A percentile compares a stretch with the other conserved stretches of the same genome.
Evolutionary conservation across 2,888 invertebrate genomes (phyloP).

Genomic region (Pemphredon lugubris): DNA sequence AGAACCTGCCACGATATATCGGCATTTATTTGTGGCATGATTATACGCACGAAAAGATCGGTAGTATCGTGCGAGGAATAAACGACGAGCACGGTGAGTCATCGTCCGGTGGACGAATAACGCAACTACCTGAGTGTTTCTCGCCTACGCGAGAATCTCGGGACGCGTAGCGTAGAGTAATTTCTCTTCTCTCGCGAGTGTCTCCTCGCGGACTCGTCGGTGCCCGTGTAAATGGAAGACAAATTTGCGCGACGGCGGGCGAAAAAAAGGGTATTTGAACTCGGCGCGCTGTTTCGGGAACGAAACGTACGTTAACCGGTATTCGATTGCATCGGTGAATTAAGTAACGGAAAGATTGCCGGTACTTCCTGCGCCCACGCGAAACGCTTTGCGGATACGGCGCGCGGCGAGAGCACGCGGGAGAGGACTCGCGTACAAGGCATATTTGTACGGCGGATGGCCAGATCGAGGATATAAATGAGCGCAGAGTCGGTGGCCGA

Average conservation of each 20-base stretch:
- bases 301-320: slow-evolving; percentile 22
- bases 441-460: not conserved
- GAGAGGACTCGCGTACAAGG: not conserved
- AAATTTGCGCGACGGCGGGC: slow-evolving; percentile 12
- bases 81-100: slow-evolving; percentile 31
- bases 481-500: not conserved
- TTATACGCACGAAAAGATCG: too few relatives aligned
- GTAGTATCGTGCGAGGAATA: slow-evolving; percentile 25
- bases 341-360: slow-evolving; percentile 8
- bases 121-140: slow-evolving; percentile 34
- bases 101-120: slow-evolving; percentile 37
- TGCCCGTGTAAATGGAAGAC: slow-evolving; percentile 16
- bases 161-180: not conserved
- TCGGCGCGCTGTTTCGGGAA: not conserved
- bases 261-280: not conserved
- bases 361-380: slow-evolving; percentile 15
- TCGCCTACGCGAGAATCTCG: slow-evolving; percentile 28
- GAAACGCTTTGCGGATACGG: not conserved
- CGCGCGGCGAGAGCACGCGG: not conserved
- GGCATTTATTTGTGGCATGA: too few relatives aligned
- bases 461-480: not conserved
- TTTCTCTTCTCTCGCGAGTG: not conserved
- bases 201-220: not conserved
- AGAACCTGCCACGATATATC: too few relatives aligned
- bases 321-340: slow-evolving; percentile 17